Percentiles rank a stretch among this genome's conserved stretches.
These are phyloP conservation scores for Gorsachius magnificus DNA, from an alignment of 2,797 vertebrate species.

Conservation along the genomic window DNA sequence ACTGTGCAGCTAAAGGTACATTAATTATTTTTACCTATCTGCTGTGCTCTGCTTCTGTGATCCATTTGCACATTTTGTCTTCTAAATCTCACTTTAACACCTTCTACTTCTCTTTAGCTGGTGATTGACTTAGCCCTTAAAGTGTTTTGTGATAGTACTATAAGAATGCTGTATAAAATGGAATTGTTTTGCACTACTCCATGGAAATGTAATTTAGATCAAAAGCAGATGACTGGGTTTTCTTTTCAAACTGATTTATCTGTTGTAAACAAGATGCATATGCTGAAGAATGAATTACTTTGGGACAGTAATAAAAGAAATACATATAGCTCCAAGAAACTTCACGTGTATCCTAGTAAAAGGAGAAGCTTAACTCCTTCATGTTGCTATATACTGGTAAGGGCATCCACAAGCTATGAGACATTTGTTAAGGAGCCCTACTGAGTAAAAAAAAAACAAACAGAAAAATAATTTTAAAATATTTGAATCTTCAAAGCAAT, in stretches of 20 bases:
- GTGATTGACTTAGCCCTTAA: conserved; percentile 4
- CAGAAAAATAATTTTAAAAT: neutral
- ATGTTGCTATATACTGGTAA: neutral
- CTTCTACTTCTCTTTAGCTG: neutral
- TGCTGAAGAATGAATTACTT: neutral
- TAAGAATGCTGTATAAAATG: neutral
- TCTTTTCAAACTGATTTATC: conserved; percentile 3
- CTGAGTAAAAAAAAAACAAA: neutral
- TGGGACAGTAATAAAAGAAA: neutral
- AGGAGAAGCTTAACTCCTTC: neutral
- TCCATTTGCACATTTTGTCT: neutral
- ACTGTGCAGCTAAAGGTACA: neutral
- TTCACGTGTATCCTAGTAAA: neutral
- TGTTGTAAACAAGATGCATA: conserved; percentile 2
- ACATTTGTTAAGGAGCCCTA: neutral
- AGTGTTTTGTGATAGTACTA: neutral
- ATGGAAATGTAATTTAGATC: neutral
- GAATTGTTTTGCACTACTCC: neutral
- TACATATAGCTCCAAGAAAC: neutral
- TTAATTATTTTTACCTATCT: neutral
- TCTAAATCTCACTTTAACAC: neutral
- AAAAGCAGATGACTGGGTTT: neutral
- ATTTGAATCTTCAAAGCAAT: neutral
- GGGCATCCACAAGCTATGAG: neutral
- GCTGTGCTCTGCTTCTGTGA: neutral